Conservation (phyloP, 1,140 invertebrate genomes). For the Ectropis grisescens region DNA sequence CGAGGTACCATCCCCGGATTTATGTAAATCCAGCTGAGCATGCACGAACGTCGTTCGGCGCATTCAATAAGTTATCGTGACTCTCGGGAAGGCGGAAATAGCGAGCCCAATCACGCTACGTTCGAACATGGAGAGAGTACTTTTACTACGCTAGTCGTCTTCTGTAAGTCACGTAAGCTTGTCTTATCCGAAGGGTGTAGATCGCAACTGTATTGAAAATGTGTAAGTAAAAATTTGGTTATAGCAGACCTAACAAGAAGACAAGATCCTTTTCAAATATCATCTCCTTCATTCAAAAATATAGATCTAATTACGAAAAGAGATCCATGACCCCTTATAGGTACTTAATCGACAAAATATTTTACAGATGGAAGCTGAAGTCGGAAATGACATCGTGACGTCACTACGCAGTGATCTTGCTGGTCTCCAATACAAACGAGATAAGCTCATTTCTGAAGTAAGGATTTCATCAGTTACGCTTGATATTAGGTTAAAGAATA, state of each 20-base stretch:
- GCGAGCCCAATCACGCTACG: constrained; percentile 49
- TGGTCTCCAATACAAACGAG: constrained; percentile 84
- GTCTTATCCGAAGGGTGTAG: too few species aligned
- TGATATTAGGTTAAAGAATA: too few species aligned
- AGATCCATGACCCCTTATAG: constrained; percentile 3
- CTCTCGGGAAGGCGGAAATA: constrained; percentile 43
- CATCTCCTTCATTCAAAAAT: too few species aligned
- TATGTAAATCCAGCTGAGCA: constrained; percentile 15
- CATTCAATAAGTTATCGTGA: constrained; percentile 51
- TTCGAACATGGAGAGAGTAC: constrained; percentile 32
- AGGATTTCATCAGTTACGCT: too few species aligned
- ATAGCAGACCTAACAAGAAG: too few species aligned
- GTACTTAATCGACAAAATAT: too few species aligned
- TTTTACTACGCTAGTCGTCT: constrained; percentile 35
- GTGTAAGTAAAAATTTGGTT: too few species aligned
- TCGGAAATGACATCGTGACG: constrained; percentile 77
- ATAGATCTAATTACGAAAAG: too few species aligned
- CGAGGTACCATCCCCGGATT: constrained; percentile 12
- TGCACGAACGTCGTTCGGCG: constrained; percentile 11
- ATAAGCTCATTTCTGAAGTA: constrained; percentile 82
- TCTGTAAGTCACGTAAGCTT: constrained; percentile 35
- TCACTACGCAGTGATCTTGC: constrained; percentile 83
- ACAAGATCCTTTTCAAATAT: too few species aligned
- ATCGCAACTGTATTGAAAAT: too few species aligned
- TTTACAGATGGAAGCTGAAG: constrained; percentile 69